These are phyloP conservation scores for Cerastis rubricosa DNA, from an alignment of 2,888 invertebrate genomes.

Conservation along the genomic window DNA sequence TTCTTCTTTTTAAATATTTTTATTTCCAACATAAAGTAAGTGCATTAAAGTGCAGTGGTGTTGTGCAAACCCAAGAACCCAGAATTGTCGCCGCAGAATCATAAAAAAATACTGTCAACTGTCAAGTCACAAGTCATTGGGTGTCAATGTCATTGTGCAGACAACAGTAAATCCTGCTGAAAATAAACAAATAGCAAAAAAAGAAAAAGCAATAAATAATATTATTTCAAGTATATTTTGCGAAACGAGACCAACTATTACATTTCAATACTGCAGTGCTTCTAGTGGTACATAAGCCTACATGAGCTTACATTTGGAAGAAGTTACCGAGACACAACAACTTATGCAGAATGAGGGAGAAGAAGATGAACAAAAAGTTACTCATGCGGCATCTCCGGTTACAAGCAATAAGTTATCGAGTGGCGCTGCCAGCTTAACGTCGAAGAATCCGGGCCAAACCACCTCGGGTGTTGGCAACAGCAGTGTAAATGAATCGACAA, in stretches of 20 bases:
- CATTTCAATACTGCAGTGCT: background rate
- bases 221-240: background rate
- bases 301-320: constrained; percentile 88
- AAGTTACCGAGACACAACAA: constrained; percentile 88
- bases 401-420: constrained; percentile 87
- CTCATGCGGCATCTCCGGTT: constrained; percentile 84
- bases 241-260: background rate
- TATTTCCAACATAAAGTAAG: background rate
- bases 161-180: background rate
- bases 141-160: background rate
- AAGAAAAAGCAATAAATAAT: background rate
- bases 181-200: background rate
- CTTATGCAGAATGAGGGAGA: constrained; percentile 89
- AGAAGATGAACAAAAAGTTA: constrained; percentile 85
- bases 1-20: background rate
- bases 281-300: constrained; percentile 53
- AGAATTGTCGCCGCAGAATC: background rate
- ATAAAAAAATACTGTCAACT: background rate
- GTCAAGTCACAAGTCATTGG: background rate
- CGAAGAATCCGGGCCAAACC: constrained; percentile 80
- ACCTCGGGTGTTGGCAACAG: constrained; percentile 83
- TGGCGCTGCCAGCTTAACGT: constrained; percentile 84
- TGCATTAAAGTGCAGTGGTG: background rate
- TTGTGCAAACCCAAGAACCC: background rate
- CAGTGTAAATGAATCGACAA: constrained; percentile 86